Percentiles rank a stretch among this genome's conserved stretches.
phyloP scores from a whole-genome alignment of 2,888 invertebrate genomes.

The Chrysolina haemoptera region DNA sequence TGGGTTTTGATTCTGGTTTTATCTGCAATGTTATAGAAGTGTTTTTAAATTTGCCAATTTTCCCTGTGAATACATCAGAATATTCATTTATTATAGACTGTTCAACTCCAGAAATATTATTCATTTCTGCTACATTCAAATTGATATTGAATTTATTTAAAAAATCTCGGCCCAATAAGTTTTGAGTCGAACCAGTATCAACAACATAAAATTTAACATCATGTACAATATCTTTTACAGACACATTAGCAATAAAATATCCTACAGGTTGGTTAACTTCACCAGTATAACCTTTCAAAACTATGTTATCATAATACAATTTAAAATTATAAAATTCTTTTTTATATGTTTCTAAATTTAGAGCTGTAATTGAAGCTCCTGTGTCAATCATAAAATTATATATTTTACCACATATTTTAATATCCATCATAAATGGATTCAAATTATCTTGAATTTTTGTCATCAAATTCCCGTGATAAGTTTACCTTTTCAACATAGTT shows the following conservation, averaged over 20 bases:
- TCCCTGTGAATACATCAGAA: background rate
- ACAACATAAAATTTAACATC: slow-evolving; percentile 17
- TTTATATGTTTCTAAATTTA: background rate
- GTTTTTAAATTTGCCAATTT: background rate
- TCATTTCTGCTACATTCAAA: background rate
- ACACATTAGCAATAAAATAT: background rate
- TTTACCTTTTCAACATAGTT: background rate
- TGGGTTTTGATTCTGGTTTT: slow-evolving; percentile 1
- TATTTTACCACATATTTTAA: background rate
- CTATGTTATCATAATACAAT: background rate
- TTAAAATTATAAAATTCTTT: background rate
- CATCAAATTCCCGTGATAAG: background rate
- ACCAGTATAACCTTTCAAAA: slow-evolving; percentile 22
- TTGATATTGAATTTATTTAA: slow-evolving; percentile 1
- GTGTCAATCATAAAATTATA: background rate
- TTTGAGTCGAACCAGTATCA: background rate
- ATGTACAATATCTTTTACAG: background rate
- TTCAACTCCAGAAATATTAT: background rate
- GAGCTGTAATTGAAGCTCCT: slow-evolving; percentile 6
- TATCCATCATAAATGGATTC: background rate
- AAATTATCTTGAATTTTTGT: background rate
- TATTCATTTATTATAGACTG: background rate
- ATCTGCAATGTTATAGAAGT: background rate
- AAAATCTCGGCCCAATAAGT: background rate
- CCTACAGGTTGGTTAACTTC: background rate